Evolutionary conservation across 2,113 vertebrate genomes (phyloP), one percentile per base, ranked within the genome.

Genomic region (Perognathus longimembris): DNA sequence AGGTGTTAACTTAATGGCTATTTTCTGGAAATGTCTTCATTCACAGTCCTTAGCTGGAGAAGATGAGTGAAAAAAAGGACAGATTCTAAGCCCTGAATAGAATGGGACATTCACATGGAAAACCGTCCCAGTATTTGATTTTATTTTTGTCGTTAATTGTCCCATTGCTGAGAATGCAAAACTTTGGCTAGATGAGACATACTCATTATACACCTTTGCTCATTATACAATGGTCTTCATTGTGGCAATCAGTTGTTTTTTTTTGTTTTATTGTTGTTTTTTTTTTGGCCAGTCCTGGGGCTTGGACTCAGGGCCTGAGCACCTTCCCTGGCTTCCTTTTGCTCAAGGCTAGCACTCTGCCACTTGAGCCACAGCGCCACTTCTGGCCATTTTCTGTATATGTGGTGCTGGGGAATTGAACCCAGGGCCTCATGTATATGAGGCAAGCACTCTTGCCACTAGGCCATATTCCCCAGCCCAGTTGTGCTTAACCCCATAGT

Each of bases 1-100:
- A 80, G 76, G 61, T 82, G 34, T 64, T 45, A 64, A 77, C 77
- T 66, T 76, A 86, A 69, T 54, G 30, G 70, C 3, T 26, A 18
- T 18, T 89, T 81, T 73, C 66, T 61, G 17, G 70, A 89, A 96
- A 76, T 54, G 30, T 82, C 76, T 91, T 77, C 75, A 91, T 78
- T 79, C 54, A 70, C 81, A 67, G 42, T 69, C n/a, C 80, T 86
- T n/a, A 66, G 69, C 4, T 10, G 26, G 28, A 82, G 57, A 69
- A 82, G 38, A 85, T 6, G 21, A 64, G 32, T 40, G 45, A 45
- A 54, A 86, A 74, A 90, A 30, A 36, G 3, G 57, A 70, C 14
- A 63, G 14, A 64, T 50, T 79, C 6, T 11, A 67, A 66, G 67
- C 4, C 74, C 45, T 61, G 40, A 70, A 28, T 12, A 57, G 21